Evolutionary conservation across 1,140 invertebrate genomes (phyloP).

Genomic region (Cherax quadricarinatus): DNA sequence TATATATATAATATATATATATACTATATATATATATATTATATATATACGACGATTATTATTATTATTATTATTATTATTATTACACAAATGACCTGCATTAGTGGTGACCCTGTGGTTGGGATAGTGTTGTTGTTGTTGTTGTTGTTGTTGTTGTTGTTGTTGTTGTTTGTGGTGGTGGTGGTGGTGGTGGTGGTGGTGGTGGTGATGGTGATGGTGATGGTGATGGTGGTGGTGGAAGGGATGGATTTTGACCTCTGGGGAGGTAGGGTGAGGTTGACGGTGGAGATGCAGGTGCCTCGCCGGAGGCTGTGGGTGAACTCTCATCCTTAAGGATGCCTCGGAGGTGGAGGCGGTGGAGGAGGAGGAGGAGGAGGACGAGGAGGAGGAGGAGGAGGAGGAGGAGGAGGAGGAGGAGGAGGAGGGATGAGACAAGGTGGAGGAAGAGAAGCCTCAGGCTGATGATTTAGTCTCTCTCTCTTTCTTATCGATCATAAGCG

Average conservation of each 20-base stretch:
- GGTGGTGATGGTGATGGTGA: neutral
- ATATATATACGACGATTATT: too few relatives aligned
- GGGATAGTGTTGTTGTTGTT: neutral
- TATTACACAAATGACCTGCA: neutral
- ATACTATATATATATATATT: too few relatives aligned
- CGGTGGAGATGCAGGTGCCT: neutral
- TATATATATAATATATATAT: too few relatives aligned
- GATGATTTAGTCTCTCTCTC: constrained; percentile 39
- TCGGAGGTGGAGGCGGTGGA: constrained; percentile 23
- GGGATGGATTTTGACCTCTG: neutral
- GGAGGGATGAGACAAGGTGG: neutral
- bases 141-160: neutral
- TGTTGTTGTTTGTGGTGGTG: neutral
- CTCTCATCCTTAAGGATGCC: neutral
- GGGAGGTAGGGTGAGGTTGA: neutral
- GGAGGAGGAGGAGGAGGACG: neutral
- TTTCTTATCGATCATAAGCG: constrained; percentile 63
- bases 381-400: neutral
- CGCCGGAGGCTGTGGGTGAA: neutral
- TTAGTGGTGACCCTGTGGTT: neutral
- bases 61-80: too few relatives aligned
- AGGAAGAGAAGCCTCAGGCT: constrained; percentile 12
- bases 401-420: neutral
- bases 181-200: neutral
- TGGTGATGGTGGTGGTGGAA: neutral